Evolutionary conservation across 2,113 vertebrate genomes (phyloP), one percentile per base, ranked within the genome.

Genomic region (Indicator indicator): DNA sequence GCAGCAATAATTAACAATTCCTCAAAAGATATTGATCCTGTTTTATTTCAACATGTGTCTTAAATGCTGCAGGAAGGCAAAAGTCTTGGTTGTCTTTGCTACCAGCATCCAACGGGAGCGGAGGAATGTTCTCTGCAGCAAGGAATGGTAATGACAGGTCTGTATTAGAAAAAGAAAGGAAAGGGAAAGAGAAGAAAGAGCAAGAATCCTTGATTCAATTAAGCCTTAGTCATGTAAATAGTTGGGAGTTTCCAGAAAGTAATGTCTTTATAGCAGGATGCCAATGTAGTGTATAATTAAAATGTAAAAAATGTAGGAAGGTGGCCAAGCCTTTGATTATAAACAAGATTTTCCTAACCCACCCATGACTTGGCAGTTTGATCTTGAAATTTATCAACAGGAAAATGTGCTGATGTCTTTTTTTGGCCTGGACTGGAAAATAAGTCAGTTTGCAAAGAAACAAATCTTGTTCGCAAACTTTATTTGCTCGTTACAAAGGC

Each of bases 141-240:
- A 67, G 36, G 48, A 89, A 86, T 40, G 21, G 36, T 68, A 42
- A 46, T 28, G 54, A 56, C 15, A 7, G 42, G 24, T 93, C 27
- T 69, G 67, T 74, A 55, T 72, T 38, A 11, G 5, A 63, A 62
- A 44, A 81, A 69, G 14, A 2, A 46, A 9, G 60, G 2, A 36
- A 10, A 48, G 33, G 2, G 28, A 68, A 3, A 30, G 15, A 70
- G 59, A 93, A 83, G 50, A 85, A 91, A 90, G 77, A 91, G 32
- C 48, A 94, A 93, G 83, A 92, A 95, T 92, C 69, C 95, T 97
- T 97, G 91, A 93, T 96, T 95, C 91, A 97, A 98, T 97, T 97
- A 97, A 93, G 32, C 72, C 82, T 98, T 97, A 97, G 89, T 97
- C 96, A 97, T 97, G 89, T 96, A 95, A 97, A 91, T 87, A 93